These are phyloP conservation scores for Sturnus vulgaris DNA, from an alignment of 2,113 vertebrate species.

Conservation along the genomic window DNA sequence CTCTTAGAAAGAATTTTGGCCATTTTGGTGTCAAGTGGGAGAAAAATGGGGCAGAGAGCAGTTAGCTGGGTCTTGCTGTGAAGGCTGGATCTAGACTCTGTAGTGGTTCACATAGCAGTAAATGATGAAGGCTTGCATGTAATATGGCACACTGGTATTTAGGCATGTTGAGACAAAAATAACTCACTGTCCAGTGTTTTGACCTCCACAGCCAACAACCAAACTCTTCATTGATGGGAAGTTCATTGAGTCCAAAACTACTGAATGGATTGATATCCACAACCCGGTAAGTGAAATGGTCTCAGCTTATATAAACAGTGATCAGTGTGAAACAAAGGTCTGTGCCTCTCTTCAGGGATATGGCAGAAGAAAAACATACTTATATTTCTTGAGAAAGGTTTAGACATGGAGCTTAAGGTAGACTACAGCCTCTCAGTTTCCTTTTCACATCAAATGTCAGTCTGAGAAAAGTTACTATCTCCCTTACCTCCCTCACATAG, in stretches of 20 bases:
- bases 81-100: not conserved
- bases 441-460: not conserved
- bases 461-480: not conserved
- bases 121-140: not conserved
- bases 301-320: not conserved
- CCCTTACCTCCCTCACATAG: not conserved
- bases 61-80: not conserved
- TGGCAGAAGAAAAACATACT: not conserved
- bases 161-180: not conserved
- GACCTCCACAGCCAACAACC: slow-evolving; percentile 82
- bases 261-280: slow-evolving; percentile 94
- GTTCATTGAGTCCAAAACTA: slow-evolving; percentile 91
- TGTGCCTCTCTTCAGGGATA: not conserved
- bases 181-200: not conserved
- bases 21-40: not conserved
- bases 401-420: not conserved
- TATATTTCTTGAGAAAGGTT: not conserved
- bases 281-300: slow-evolving; percentile 86
- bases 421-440: not conserved
- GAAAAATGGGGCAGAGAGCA: not conserved
- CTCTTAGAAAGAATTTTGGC: not conserved
- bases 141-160: not conserved
- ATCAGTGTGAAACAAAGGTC: not conserved
- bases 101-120: not conserved
- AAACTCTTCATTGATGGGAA: slow-evolving; percentile 98